A percentile compares a stretch with the other conserved stretches of the same genome.
Evolutionary conservation across 2,113 vertebrate genomes (phyloP).

Genomic region (Ornithorhynchus anatinus): DNA sequence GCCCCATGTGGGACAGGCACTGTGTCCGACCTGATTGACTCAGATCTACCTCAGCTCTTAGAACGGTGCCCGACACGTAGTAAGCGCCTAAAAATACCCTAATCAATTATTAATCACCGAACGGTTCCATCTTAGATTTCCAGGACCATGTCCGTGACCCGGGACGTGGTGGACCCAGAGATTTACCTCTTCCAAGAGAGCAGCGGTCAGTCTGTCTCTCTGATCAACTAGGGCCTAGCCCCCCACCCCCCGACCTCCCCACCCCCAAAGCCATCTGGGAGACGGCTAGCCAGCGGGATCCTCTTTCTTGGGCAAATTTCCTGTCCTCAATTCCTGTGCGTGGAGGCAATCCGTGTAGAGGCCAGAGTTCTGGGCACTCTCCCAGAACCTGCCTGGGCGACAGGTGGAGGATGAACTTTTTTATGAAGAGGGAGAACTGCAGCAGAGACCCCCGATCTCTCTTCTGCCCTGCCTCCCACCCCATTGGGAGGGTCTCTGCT

Average conservation of each 20-base stretch:
- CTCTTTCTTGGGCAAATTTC: conserved; percentile 42
- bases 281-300: conserved; percentile 27
- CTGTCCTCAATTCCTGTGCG: conserved; percentile 37
- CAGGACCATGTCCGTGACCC: not conserved
- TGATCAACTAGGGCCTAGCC: not conserved
- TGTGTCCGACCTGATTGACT: too few species aligned
- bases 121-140: not conserved
- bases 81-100: not conserved
- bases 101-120: not conserved
- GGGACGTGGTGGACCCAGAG: not conserved
- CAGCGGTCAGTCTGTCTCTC: not conserved
- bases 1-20: too few species aligned
- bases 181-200: not conserved
- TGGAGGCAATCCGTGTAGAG: conserved; percentile 10
- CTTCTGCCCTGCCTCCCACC: not conserved
- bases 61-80: too few species aligned
- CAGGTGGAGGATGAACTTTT: not conserved
- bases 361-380: conserved; percentile 40
- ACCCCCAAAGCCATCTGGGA: conserved; percentile 11
- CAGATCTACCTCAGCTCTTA: too few species aligned
- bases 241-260: not conserved
- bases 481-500: conserved; percentile 7
- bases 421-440: not conserved
- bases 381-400: conserved; percentile 48
- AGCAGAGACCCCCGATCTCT: conserved; percentile 20